Conservation (phyloP, 2,888 invertebrate genomes). For the Ormyrus pomaceus region DNA sequence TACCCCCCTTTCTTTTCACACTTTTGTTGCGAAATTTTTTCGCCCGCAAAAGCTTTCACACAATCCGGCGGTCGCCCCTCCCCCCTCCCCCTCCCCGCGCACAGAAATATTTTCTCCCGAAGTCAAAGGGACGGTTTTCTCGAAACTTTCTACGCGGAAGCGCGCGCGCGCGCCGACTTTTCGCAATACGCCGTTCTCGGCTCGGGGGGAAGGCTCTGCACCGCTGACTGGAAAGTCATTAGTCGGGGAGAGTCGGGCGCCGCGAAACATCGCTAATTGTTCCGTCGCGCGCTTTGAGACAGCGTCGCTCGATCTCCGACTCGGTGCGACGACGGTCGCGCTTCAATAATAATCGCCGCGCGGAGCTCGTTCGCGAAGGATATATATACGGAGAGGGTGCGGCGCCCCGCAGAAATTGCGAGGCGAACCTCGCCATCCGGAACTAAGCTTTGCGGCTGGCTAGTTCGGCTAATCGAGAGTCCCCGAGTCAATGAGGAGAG, state of each 20-base stretch:
- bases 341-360: conserved; percentile 59
- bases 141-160: no score
- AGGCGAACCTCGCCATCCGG: conserved; percentile 64
- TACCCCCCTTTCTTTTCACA: neutral
- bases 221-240: no score
- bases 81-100: no score
- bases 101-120: no score
- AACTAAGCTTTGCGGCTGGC: conserved; percentile 65
- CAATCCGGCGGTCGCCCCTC: no score
- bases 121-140: no score
- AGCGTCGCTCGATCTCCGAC: neutral
- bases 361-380: conserved; percentile 38
- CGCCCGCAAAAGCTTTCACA: neutral
- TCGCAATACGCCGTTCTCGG: no score
- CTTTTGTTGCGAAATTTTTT: neutral
- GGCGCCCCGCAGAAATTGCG: conserved; percentile 63
- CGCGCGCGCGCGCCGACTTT: no score
- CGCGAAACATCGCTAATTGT: conserved; percentile 6
- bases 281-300: neutral
- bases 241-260: neutral
- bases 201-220: no score
- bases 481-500: conserved; percentile 33
- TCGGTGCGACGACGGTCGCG: conserved; percentile 40
- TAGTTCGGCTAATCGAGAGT: conserved; percentile 67
- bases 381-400: conserved; percentile 60